These are phyloP conservation scores for Falcunculus frontatus DNA, from an alignment of 2,113 vertebrate genomes.

Conservation along the genomic window DNA sequence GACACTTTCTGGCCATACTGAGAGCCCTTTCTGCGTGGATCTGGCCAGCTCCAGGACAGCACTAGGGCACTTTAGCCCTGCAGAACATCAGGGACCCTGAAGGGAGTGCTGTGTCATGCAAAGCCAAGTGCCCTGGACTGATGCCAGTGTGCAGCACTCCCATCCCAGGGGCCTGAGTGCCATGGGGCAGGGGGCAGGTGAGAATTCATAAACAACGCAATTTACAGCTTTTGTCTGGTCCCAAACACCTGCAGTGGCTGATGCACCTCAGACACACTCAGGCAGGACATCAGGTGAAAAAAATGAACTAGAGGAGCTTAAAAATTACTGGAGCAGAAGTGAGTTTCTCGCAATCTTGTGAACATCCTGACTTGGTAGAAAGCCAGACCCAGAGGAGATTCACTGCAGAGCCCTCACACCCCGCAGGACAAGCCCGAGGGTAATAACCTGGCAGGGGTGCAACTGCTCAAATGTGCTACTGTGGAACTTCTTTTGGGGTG, in stretches of 20 bases:
- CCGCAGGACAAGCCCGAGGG: not conserved
- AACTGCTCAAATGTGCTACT: not conserved
- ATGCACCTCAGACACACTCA: not conserved
- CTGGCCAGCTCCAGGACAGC: not conserved
- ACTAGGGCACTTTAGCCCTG: not conserved
- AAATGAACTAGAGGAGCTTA: not conserved
- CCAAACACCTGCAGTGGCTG: not conserved
- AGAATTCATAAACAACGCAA: not conserved
- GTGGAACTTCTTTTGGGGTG: not conserved
- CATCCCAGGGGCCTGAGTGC: not conserved
- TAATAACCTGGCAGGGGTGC: not conserved
- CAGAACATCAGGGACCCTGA: not conserved
- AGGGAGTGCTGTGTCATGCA: not conserved
- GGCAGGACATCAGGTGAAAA: not conserved
- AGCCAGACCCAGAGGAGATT: not conserved
- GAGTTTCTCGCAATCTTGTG: not conserved
- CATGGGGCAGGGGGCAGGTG: not conserved
- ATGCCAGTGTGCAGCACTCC: not conserved
- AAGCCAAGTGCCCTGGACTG: not conserved
- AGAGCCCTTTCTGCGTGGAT: not conserved
- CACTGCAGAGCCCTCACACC: not conserved
- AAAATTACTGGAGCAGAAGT: conserved; percentile 45
- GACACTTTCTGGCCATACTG: not conserved
- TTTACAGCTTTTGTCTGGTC: not conserved
- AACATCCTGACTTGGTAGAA: conserved; percentile 22